Evolutionary conservation across 2,888 invertebrate species (phyloP).

Genomic region (Parthenolecanium corni): DNA sequence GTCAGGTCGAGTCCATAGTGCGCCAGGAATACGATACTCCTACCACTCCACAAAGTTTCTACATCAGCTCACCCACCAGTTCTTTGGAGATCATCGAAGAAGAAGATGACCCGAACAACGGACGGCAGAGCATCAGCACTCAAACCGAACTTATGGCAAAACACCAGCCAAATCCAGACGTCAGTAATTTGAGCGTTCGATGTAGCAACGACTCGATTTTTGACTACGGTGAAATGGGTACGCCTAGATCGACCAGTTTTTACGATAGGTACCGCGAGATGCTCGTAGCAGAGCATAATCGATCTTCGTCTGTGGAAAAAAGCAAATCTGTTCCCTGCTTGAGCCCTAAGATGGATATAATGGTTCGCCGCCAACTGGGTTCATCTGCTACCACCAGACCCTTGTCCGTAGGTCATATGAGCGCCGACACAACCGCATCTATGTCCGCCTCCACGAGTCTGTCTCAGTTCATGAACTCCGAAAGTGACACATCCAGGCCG

Average conservation of each 20-base stretch:
- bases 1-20: conserved; percentile 9
- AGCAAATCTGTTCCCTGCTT: no score
- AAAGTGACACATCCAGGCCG: no score
- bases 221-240: background rate
- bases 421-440: no score
- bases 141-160: conserved; percentile 5
- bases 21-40: conserved; percentile 1
- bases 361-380: no score
- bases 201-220: conserved; percentile 1
- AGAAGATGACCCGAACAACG: background rate
- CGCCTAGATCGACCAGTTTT: background rate
- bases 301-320: no score
- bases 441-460: no score
- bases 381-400: no score
- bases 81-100: conserved; percentile 12
- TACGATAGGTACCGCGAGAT: background rate
- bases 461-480: no score
- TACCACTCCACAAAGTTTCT: conserved; percentile 7
- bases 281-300: no score
- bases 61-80: background rate
- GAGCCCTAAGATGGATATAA: no score
- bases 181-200: background rate
- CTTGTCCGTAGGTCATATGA: no score
- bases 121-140: background rate
- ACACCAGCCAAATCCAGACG: background rate